These are phyloP conservation scores for Chrysolina americana DNA, from an alignment of 2,888 invertebrate species.

Conservation along the genomic window DNA sequence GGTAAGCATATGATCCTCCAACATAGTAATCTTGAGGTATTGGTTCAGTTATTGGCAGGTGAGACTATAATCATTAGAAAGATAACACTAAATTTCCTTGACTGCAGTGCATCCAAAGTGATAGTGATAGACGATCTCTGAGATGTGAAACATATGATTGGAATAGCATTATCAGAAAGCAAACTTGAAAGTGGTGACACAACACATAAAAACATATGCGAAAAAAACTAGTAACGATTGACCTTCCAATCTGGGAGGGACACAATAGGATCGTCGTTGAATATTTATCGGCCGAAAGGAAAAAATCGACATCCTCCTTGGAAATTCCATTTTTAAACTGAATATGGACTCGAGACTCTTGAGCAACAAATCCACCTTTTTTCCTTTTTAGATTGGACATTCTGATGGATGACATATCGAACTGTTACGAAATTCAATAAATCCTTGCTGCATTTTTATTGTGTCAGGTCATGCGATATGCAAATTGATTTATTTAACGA, in stretches of 20 bases:
- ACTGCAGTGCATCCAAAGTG: too few species aligned
- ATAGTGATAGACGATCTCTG: too few species aligned
- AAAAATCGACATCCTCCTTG: slow-evolving; percentile 3
- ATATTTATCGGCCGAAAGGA: not conserved
- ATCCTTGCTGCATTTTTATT: not conserved
- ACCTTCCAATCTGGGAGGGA: slow-evolving; percentile 2
- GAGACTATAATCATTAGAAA: too few species aligned
- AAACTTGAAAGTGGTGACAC: not conserved
- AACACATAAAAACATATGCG: not conserved
- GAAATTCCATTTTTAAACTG: not conserved
- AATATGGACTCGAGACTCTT: not conserved
- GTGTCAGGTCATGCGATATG: not conserved
- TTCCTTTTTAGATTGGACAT: slow-evolving; percentile 6
- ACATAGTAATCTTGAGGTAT: too few species aligned
- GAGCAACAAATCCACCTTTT: slow-evolving; percentile 9
- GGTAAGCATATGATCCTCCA: too few species aligned
- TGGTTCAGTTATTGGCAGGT: too few species aligned
- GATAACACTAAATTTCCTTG: too few species aligned
- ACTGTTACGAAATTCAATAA: slow-evolving; percentile 14
- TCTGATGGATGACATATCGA: slow-evolving; percentile 3
- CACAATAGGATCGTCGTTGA: not conserved
- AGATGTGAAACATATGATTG: too few species aligned
- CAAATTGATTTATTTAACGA: slow-evolving; percentile 11
- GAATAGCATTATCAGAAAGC: not conserved
- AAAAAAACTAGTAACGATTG: not conserved